Evolutionary conservation across 2,113 vertebrate genomes (phyloP).

Genomic region (Ptyas mucosa): DNA sequence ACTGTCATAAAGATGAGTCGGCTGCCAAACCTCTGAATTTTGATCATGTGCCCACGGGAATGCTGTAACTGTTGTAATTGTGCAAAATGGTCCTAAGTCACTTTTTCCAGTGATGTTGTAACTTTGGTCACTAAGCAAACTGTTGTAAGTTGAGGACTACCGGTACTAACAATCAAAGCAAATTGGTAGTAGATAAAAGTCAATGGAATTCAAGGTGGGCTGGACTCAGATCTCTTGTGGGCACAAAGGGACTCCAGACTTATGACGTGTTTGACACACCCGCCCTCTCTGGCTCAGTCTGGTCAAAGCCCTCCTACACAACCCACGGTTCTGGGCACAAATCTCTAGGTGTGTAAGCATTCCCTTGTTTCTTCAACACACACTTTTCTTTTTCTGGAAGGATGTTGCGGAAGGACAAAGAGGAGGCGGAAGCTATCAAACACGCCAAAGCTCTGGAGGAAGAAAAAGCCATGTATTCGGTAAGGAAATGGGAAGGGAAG

Average conservation of each 20-base stretch:
- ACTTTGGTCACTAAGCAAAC: too few species aligned
- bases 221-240: neutral
- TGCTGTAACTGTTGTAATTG: too few species aligned
- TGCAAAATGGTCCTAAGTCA: too few species aligned
- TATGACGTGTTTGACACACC: neutral
- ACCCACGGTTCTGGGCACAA: too few species aligned
- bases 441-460: conserved; percentile 95
- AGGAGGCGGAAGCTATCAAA: conserved; percentile 95
- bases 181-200: neutral
- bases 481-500: conserved; percentile 43
- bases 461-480: conserved; percentile 98
- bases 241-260: neutral
- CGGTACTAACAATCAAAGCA: neutral
- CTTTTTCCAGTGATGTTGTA: too few species aligned
- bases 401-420: conserved; percentile 96
- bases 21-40: too few species aligned
- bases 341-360: neutral
- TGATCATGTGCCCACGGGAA: too few species aligned
- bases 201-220: neutral
- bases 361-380: rapidly evolving
- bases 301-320: too few species aligned
- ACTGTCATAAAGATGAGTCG: too few species aligned
- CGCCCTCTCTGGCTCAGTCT: too few species aligned
- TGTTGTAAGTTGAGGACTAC: too few species aligned
- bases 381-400: conserved; percentile 54